phyloP scores from a whole-genome alignment of 2,888 invertebrate species.

The Phalera bucephala region DNA sequence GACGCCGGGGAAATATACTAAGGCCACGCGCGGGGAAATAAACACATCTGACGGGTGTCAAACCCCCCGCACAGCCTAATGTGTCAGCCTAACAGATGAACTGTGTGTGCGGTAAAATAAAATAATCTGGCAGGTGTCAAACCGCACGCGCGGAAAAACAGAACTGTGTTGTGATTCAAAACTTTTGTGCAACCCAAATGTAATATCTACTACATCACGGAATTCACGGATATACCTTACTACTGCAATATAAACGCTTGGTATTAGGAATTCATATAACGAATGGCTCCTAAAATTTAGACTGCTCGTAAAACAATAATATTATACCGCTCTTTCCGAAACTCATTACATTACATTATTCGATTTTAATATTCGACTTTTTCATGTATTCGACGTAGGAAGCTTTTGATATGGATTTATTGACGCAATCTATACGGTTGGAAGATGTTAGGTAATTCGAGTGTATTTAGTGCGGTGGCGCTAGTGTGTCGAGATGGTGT shows the following conservation, averaged over 20 bases:
- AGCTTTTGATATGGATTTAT: slow-evolving; percentile 45
- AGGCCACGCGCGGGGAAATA: background rate
- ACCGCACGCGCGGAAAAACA: slow-evolving; percentile 11
- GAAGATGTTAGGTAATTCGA: slow-evolving; percentile 21
- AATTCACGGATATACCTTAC: background rate
- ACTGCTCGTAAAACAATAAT: slow-evolving; percentile 37
- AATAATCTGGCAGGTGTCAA: slow-evolving; percentile 16
- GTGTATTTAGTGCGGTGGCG: slow-evolving; percentile 30
- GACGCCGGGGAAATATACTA: slow-evolving; percentile 1
- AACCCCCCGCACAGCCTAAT: no score
- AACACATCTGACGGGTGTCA: background rate
- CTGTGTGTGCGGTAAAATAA: background rate
- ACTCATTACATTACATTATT: slow-evolving; percentile 32
- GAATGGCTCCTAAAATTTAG: slow-evolving; percentile 43
- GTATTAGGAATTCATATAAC: slow-evolving; percentile 34
- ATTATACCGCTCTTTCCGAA: slow-evolving; percentile 15
- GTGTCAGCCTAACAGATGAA: no score
- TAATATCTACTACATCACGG: background rate
- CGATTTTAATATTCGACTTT: slow-evolving; percentile 30
- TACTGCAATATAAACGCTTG: slow-evolving; percentile 26
- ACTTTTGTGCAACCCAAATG: slow-evolving; percentile 18
- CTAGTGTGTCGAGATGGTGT: slow-evolving; percentile 33
- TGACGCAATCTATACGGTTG: slow-evolving; percentile 20
- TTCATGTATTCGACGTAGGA: slow-evolving; percentile 32
- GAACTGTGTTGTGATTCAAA: slow-evolving; percentile 23